Conservation (phyloP, 2,888 invertebrate species). For the Operophtera brumata region DNA sequence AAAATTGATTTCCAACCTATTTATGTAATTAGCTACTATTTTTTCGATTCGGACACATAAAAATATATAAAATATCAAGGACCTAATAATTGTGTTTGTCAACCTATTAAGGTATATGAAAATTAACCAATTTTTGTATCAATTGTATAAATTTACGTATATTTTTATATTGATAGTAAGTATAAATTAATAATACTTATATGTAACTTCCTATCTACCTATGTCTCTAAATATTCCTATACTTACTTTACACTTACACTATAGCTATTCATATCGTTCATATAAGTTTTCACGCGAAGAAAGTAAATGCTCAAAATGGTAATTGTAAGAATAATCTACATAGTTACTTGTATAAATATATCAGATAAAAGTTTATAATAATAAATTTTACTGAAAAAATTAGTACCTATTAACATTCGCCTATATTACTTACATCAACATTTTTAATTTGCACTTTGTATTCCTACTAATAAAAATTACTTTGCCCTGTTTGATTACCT, state of each 20-base stretch:
- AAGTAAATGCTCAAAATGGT: conserved; percentile 33
- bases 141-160: conserved; percentile 21
- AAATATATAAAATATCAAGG: background rate
- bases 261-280: conserved; percentile 39
- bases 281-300: conserved; percentile 38
- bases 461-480: conserved; percentile 30
- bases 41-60: background rate
- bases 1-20: background rate
- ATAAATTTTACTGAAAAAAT: background rate
- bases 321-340: conserved; percentile 9
- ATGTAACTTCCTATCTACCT: conserved; percentile 35
- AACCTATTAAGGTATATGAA: background rate
- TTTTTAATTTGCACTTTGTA: conserved; percentile 42
- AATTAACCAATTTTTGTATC: background rate
- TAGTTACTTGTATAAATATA: background rate
- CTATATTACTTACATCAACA: conserved; percentile 27
- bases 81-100: background rate
- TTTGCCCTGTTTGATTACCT: conserved; percentile 29
- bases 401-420: conserved; percentile 26
- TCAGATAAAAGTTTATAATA: conserved; percentile 2
- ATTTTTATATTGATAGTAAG: conserved; percentile 31
- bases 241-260: conserved; percentile 36
- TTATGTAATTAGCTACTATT: background rate
- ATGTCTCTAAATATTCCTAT: conserved; percentile 40
- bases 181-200: too few species aligned